Evolutionary conservation across 2,113 vertebrate species (phyloP).

Genomic region (Oriolus oriolus): DNA sequence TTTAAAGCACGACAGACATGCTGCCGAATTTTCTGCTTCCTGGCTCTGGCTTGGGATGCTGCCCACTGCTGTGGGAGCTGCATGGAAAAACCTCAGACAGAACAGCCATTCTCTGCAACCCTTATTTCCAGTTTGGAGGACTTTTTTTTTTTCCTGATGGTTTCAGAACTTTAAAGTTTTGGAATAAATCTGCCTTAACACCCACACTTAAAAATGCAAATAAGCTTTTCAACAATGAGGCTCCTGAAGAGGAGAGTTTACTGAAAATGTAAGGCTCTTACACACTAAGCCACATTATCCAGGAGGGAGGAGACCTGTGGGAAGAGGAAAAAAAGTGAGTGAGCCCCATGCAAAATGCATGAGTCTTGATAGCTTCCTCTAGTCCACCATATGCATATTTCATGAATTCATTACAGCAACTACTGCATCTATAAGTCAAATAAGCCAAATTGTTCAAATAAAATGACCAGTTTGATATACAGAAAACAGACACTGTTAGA

Average conservation of each 20-base stretch:
- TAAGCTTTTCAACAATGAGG: neutral
- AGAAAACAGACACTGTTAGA: neutral
- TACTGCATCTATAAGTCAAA: neutral
- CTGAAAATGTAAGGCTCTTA: neutral
- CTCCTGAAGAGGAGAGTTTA: neutral
- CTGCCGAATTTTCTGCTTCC: neutral
- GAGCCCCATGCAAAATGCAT: constrained; percentile 19
- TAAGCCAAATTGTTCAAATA: neutral
- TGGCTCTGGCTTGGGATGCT: neutral
- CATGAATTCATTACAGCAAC: constrained; percentile 27
- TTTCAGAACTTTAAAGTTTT: neutral
- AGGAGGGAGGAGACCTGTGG: neutral
- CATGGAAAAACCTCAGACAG: neutral
- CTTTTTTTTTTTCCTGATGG: neutral
- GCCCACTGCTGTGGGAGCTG: neutral
- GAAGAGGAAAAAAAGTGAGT: neutral
- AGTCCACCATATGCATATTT: constrained; percentile 29
- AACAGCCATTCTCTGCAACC: neutral
- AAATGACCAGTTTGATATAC: neutral
- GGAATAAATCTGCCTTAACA: neutral
- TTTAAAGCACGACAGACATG: neutral
- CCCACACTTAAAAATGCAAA: neutral
- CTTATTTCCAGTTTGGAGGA: neutral
- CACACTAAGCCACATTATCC: neutral
- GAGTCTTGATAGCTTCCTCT: constrained; percentile 26